Percentiles rank a stretch among this genome's conserved stretches.
Evolutionary conservation across 2,888 invertebrate genomes (phyloP).

Genomic region (Drosophila formosana): DNA sequence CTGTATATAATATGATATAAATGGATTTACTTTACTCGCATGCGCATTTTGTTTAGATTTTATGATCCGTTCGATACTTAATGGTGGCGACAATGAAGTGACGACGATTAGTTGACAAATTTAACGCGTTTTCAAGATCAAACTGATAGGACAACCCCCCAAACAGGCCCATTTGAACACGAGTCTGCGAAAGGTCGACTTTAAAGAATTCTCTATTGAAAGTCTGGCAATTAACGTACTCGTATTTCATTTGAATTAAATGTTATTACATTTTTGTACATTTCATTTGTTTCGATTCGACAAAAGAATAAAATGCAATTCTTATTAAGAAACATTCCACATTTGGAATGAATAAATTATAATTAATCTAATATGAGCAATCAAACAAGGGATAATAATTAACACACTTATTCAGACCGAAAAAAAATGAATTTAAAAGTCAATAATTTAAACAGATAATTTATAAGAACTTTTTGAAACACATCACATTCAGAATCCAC

Average conservation of each 20-base stretch:
- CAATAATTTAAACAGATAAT: no score
- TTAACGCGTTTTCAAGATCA: conserved; percentile 50
- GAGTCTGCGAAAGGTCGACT: conserved; percentile 4
- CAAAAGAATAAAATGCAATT: background rate
- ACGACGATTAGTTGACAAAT: conserved; percentile 65
- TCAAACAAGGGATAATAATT: no score
- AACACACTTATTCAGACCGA: no score
- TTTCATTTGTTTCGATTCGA: background rate
- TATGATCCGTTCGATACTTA: conserved; percentile 30
- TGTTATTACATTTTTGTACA: background rate
- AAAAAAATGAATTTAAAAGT: no score
- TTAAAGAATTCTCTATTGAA: background rate
- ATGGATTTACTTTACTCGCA: conserved; percentile 9
- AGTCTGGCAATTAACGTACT: background rate
- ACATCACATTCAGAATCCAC: no score
- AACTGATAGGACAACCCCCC: conserved; percentile 42
- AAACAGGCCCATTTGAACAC: background rate
- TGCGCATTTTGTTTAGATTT: conserved; percentile 33
- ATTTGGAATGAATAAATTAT: no score
- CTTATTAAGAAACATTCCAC: no score
- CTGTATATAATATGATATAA: conserved; percentile 24
- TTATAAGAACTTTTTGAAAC: no score
- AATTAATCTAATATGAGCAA: no score
- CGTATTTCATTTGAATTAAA: conserved; percentile 1
- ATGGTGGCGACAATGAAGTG: conserved; percentile 67